These are phyloP conservation scores for Thunnus maccoyii DNA, from an alignment of 2,113 vertebrate genomes.

Conservation along the genomic window DNA sequence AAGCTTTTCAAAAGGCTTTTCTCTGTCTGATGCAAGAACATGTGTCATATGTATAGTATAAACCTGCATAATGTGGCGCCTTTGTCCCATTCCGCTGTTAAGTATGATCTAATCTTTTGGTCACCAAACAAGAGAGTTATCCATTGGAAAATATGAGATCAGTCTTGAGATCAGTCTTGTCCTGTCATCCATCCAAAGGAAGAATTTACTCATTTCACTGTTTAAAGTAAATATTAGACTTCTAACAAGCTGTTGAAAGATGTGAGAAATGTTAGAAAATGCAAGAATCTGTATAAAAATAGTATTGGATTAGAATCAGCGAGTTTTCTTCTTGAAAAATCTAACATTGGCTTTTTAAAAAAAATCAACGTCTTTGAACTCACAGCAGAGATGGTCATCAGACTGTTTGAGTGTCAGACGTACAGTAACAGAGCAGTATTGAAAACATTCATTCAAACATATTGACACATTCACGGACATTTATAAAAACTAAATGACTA, in stretches of 20 bases:
- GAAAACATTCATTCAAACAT: not conserved
- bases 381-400: not conserved
- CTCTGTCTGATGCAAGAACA: constrained; percentile 28
- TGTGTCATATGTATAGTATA: constrained; percentile 7
- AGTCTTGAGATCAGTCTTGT: constrained; percentile 6
- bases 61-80: constrained; percentile 27
- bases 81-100: constrained; percentile 43
- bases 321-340: not conserved
- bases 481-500: not conserved
- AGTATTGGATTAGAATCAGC: not conserved
- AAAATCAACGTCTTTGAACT: constrained; percentile 1
- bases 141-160: constrained; percentile 5
- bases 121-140: not conserved
- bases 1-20: not conserved
- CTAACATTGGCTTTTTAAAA: not conserved
- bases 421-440: too few species aligned
- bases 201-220: constrained; percentile 1
- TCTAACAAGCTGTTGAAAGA: not conserved
- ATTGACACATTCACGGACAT: not conserved
- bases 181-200: constrained; percentile 4
- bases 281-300: not conserved
- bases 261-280: constrained; percentile 3
- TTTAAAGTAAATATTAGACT: not conserved
- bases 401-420: not conserved
- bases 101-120: not conserved